A percentile compares a stretch with the other conserved stretches of the same genome.
These are phyloP conservation scores for Piaya cayana DNA, from an alignment of 2,113 vertebrate genomes.

Conservation along the genomic window DNA sequence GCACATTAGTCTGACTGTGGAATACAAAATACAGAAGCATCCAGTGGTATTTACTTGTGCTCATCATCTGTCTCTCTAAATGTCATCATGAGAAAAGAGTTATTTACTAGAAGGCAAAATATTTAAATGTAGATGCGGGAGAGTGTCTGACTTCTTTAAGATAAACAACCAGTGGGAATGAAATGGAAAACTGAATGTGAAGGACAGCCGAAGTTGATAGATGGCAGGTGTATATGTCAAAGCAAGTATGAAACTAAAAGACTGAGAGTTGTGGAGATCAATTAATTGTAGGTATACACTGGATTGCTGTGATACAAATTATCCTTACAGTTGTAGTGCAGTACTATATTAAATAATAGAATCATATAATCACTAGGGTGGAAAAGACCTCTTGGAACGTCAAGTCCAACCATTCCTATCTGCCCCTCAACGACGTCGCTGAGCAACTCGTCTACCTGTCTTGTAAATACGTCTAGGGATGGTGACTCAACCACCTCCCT, in stretches of 20 bases:
- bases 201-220: background rate
- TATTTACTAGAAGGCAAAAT: slow-evolving; percentile 32
- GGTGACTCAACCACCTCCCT: too few relatives aligned
- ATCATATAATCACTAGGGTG: too few relatives aligned
- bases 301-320: background rate
- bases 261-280: background rate
- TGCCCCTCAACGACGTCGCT: too few relatives aligned
- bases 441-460: too few relatives aligned
- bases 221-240: background rate
- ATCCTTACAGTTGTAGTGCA: background rate
- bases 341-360: background rate
- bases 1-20: background rate
- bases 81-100: background rate
- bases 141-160: background rate
- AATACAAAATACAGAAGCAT: background rate
- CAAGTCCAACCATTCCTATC: too few relatives aligned
- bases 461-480: too few relatives aligned
- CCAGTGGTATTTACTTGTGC: background rate
- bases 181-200: background rate
- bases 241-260: background rate
- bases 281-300: background rate
- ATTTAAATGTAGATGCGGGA: background rate
- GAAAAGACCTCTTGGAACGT: too few relatives aligned
- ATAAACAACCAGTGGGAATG: background rate
- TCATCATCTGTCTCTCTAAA: background rate